These are phyloP conservation scores for Noturus placidus DNA, from an alignment of 2,113 vertebrate genomes.

Conservation along the genomic window DNA sequence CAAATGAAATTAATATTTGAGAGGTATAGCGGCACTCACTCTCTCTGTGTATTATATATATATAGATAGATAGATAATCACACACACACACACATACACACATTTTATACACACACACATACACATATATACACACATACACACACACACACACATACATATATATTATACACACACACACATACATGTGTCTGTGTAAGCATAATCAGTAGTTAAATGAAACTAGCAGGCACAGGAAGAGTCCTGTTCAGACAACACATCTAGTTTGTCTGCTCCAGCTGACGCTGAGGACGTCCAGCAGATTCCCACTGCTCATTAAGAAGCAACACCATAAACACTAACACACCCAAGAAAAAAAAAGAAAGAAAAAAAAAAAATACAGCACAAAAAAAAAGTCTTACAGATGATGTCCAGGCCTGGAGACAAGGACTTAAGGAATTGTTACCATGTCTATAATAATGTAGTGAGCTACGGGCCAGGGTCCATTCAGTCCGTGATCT, in stretches of 20 bases:
- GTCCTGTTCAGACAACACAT: conserved; percentile 27
- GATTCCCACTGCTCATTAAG: conserved; percentile 30
- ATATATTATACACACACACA: too few relatives aligned
- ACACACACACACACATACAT: too few relatives aligned
- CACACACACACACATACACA: too few relatives aligned
- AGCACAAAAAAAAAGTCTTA: neutral
- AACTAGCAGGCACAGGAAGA: conserved; percentile 27
- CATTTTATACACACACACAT: too few relatives aligned
- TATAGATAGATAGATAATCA: too few relatives aligned
- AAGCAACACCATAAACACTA: neutral
- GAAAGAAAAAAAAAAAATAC: neutral
- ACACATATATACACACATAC: too few relatives aligned
- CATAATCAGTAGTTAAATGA: conserved; percentile 48
- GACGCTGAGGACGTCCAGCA: conserved; percentile 23
- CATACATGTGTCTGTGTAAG: neutral
- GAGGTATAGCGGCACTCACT: neutral
- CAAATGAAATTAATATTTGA: conserved; percentile 53
- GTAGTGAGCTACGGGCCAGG: neutral
- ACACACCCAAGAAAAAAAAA: neutral
- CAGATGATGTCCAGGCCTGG: neutral
- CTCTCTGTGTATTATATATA: neutral
- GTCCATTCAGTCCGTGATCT: neutral
- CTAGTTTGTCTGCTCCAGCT: conserved; percentile 14
- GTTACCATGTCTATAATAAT: conserved; percentile 2
- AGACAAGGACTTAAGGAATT: neutral